Percentiles rank a stretch among this genome's conserved stretches.
Conservation (phyloP, 2,888 invertebrate species). For the Andrena trimmerana region DNA sequence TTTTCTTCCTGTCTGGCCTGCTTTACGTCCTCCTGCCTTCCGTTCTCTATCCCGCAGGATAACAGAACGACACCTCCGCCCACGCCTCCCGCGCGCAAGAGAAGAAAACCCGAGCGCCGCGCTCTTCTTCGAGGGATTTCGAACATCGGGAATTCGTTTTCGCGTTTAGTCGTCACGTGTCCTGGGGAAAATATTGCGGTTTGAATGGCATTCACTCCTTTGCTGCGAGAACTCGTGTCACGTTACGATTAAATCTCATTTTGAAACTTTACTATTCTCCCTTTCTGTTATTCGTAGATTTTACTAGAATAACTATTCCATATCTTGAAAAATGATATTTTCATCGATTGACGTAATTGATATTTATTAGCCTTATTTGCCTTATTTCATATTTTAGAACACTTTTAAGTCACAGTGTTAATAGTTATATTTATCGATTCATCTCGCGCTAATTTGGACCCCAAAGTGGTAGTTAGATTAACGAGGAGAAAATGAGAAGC, state of each 20-base stretch:
- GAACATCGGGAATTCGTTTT: constrained; percentile 32
- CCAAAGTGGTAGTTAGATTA: constrained; percentile 19
- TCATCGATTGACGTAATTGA: too few relatives aligned
- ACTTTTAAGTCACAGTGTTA: neutral
- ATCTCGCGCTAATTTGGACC: constrained; percentile 6
- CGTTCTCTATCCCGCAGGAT: constrained; percentile 65
- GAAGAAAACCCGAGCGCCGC: constrained; percentile 27
- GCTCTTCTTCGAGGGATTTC: constrained; percentile 37
- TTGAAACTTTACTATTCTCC: too few relatives aligned
- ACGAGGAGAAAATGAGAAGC: constrained; percentile 40
- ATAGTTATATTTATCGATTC: neutral
- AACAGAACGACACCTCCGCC: constrained; percentile 60
- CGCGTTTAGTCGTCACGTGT: neutral
- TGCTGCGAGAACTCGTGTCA: too few relatives aligned
- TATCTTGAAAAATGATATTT: too few relatives aligned
- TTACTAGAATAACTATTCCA: too few relatives aligned
- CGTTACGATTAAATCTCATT: too few relatives aligned
- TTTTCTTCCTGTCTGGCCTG: constrained; percentile 66
- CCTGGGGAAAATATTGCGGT: neutral
- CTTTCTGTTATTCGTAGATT: too few relatives aligned
- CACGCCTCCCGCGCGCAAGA: constrained; percentile 31
- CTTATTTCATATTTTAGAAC: neutral
- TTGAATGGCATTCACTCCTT: neutral
- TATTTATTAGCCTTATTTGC: too few relatives aligned
- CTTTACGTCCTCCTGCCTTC: constrained; percentile 65